Percentiles rank a stretch among this genome's conserved stretches.
Conservation (phyloP, 2,797 vertebrate species). For the Melanotaenia maccullochi region DNA sequence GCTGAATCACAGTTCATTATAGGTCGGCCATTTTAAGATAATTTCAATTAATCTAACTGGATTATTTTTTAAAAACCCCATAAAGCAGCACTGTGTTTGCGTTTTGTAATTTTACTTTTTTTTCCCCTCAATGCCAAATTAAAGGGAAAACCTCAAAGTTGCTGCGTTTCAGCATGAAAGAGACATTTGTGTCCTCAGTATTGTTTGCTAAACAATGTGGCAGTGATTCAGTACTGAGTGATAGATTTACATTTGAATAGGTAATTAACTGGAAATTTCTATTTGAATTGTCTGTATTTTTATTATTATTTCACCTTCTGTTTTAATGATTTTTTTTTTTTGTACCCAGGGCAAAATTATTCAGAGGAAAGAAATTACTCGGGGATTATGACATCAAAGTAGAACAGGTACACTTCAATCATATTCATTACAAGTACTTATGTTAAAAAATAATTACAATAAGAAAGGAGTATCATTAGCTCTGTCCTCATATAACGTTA, state of each 20-base stretch:
- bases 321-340: neutral
- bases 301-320: neutral
- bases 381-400: constrained; percentile 96
- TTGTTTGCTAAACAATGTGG: constrained; percentile 3
- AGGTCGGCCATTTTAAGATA: too few relatives aligned
- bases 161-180: constrained; percentile 10
- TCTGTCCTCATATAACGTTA: constrained; percentile 12
- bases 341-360: constrained; percentile 89
- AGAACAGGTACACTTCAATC: constrained; percentile 87
- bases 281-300: constrained; percentile 2
- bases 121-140: constrained; percentile 3
- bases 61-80: neutral
- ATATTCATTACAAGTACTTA: constrained; percentile 18
- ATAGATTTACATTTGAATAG: neutral
- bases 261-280: constrained; percentile 3
- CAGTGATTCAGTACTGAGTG: neutral
- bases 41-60: neutral
- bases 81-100: neutral
- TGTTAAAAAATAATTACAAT: constrained; percentile 9
- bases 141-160: constrained; percentile 21
- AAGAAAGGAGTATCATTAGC: neutral
- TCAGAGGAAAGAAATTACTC: constrained; percentile 92
- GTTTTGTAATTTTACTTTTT: constrained; percentile 12
- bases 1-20: too few relatives aligned
- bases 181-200: constrained; percentile 9